These are phyloP conservation scores for Zaprionus capensis DNA, from an alignment of 1,140 invertebrate species.

Conservation along the genomic window DNA sequence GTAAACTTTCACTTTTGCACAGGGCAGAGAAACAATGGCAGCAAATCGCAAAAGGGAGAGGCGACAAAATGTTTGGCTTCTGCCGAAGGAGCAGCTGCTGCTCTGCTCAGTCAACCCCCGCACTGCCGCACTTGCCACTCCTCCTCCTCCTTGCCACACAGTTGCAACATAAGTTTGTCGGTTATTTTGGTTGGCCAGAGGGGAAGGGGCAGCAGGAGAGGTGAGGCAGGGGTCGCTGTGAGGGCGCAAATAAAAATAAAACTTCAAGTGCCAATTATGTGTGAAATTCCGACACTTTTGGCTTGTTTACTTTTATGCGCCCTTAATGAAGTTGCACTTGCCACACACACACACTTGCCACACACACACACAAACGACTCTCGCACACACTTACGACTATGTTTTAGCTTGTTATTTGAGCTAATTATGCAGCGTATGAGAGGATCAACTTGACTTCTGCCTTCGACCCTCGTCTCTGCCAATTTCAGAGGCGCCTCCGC, in stretches of 20 bases:
- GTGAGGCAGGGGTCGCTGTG: neutral
- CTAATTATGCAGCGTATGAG: constrained; percentile 32
- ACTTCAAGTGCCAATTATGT: constrained; percentile 82
- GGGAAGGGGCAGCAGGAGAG: neutral
- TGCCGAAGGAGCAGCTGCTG: constrained; percentile 60
- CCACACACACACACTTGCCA: constrained; percentile 17
- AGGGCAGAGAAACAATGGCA: constrained; percentile 50
- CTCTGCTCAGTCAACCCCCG: neutral
- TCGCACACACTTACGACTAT: neutral
- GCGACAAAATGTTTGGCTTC: constrained; percentile 44
- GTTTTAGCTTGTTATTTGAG: constrained; percentile 9
- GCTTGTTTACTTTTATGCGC: constrained; percentile 80
- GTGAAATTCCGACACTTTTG: constrained; percentile 81
- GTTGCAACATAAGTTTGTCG: constrained; percentile 77
- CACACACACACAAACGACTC: neutral
- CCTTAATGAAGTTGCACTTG: constrained; percentile 76
- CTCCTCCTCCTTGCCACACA: constrained; percentile 19
- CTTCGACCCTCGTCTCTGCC: neutral
- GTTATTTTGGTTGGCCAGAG: constrained; percentile 56
- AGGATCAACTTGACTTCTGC: neutral
- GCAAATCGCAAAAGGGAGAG: constrained; percentile 18
- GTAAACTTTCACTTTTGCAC: constrained; percentile 73
- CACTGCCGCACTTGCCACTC: no score
- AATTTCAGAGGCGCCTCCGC: constrained; percentile 9
- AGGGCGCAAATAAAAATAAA: constrained; percentile 72